A percentile compares a stretch with the other conserved stretches of the same genome.
Evolutionary conservation across 92 coral and sea anemone genomes (phyloP).

Genomic region (Epizoanthus rinbou): DNA sequence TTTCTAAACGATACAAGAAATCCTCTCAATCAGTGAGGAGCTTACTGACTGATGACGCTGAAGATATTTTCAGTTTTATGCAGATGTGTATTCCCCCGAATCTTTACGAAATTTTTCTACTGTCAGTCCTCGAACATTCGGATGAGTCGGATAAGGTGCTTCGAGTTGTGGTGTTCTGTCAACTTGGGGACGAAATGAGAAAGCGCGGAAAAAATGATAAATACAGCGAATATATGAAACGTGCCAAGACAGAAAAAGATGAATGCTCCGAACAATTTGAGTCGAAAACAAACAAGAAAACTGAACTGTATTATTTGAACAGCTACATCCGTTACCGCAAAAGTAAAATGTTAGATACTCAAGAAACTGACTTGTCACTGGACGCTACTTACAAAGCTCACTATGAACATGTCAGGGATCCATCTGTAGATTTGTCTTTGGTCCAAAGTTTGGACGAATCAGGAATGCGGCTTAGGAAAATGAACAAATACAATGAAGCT

Average conservation of each 20-base stretch:
- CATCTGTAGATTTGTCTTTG: neutral
- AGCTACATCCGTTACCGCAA: constrained; percentile 28
- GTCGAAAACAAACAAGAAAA: neutral
- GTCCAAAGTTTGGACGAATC: neutral
- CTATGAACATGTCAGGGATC: neutral
- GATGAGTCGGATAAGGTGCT: neutral
- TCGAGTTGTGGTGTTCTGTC: constrained; percentile 40
- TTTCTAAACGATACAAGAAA: neutral
- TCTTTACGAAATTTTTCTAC: constrained; percentile 4
- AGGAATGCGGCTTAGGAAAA: neutral
- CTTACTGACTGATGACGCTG: neutral
- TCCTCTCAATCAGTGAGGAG: neutral
- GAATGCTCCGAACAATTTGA: constrained; percentile 1
- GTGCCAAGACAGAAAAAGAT: neutral
- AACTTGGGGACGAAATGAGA: constrained; percentile 43
- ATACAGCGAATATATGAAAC: constrained; percentile 14
- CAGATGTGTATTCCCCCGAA: constrained; percentile 49
- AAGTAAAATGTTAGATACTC: neutral
- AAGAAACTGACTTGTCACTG: neutral
- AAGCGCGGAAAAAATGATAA: constrained; percentile 15
- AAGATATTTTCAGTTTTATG: neutral
- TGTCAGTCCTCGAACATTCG: neutral
- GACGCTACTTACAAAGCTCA: neutral
- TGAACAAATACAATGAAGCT: neutral
- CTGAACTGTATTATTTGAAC: constrained; percentile 39